Percentiles rank a stretch among this genome's conserved stretches.
Evolutionary conservation across 2,888 invertebrate species (phyloP).

Genomic region (Eristalinus sepulchralis): DNA sequence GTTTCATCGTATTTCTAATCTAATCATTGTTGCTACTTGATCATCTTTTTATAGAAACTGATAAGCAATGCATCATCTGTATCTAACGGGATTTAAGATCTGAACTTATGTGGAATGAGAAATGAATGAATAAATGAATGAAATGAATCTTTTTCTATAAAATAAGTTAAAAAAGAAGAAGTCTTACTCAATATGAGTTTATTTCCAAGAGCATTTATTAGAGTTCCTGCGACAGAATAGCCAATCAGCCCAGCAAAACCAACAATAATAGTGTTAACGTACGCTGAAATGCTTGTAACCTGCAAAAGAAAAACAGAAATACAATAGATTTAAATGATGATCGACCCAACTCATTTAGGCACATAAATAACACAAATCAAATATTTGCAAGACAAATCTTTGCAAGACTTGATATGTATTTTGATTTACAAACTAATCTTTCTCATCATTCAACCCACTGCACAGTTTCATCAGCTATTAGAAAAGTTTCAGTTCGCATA

Average conservation of each 20-base stretch:
- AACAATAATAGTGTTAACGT: conserved; percentile 87
- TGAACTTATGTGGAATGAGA: not conserved
- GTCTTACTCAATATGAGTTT: conserved; percentile 82
- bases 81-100: not conserved
- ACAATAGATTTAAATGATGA: not conserved
- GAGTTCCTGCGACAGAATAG: conserved; percentile 84
- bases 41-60: not conserved
- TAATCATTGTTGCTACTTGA: not conserved
- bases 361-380: too few species aligned
- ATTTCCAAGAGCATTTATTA: conserved; percentile 82
- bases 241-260: conserved; percentile 84
- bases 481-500: too few species aligned
- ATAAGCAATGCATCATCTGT: not conserved
- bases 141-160: not conserved
- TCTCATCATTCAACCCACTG: too few species aligned
- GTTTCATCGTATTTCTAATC: not conserved
- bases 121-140: not conserved
- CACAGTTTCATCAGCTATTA: too few species aligned
- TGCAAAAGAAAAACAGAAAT: conserved; percentile 14
- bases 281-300: conserved; percentile 82
- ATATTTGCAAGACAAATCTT: too few species aligned
- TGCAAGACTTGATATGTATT: too few species aligned
- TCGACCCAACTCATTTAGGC: too few species aligned
- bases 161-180: not conserved
- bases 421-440: too few species aligned